Evolutionary conservation across 2,113 vertebrate species (phyloP).

Genomic region (Zosterops pallidus): DNA sequence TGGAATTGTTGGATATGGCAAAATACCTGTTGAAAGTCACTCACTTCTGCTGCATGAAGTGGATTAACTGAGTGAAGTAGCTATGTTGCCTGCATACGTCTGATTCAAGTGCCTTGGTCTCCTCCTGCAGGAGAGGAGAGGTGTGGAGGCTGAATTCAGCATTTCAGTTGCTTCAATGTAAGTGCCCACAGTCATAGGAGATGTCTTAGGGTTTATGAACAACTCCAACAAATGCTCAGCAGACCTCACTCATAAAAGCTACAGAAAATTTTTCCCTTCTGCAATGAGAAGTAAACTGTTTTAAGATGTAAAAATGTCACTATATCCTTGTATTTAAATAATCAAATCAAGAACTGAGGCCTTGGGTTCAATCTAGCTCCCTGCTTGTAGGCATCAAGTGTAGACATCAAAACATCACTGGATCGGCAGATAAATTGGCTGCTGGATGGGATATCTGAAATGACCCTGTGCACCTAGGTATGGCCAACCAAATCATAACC

Average conservation of each 20-base stretch:
- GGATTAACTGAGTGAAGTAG: background rate
- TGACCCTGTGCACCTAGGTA: background rate
- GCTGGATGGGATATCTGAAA: background rate
- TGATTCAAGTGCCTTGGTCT: background rate
- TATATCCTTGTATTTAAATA: background rate
- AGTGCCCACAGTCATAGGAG: background rate
- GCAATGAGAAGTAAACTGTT: background rate
- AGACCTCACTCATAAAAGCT: background rate
- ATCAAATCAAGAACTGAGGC: background rate
- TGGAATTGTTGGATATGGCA: background rate
- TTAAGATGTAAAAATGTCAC: background rate
- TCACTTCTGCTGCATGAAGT: background rate
- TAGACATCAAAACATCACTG: background rate
- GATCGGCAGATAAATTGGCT: background rate
- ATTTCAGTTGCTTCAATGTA: background rate
- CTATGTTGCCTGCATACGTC: background rate
- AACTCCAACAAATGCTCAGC: background rate
- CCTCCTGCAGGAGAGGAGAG: background rate
- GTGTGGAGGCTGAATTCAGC: background rate
- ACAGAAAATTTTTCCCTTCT: background rate
- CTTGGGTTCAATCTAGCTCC: background rate
- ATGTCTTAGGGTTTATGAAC: rapidly evolving
- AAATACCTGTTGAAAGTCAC: background rate
- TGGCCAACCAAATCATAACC: background rate
- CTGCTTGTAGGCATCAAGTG: background rate